These are phyloP conservation scores for Platichthys flesus DNA, from an alignment of 2,113 vertebrate species.

Conservation along the genomic window DNA sequence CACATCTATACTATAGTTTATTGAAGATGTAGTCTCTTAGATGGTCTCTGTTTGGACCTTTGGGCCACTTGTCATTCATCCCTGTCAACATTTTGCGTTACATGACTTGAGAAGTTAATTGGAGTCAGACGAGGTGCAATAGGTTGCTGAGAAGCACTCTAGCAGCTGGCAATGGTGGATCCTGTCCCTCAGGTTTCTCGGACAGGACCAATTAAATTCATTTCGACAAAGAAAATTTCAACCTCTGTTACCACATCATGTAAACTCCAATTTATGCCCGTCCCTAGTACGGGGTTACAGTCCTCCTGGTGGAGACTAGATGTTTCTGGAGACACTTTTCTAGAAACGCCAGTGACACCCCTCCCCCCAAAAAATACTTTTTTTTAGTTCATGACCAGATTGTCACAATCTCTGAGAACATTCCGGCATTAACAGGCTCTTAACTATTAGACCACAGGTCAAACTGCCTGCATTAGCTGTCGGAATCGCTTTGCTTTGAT, in stretches of 20 bases:
- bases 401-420: constrained; percentile 19
- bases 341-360: background rate
- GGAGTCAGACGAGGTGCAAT: constrained; percentile 33
- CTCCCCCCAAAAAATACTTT: background rate
- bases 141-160: constrained; percentile 28
- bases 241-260: constrained; percentile 19
- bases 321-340: background rate
- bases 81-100: constrained; percentile 35
- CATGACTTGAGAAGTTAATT: constrained; percentile 46
- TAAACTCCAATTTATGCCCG: constrained; percentile 10
- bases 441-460: constrained; percentile 60
- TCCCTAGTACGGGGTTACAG: background rate
- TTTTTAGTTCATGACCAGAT: constrained; percentile 13
- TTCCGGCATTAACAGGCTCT: constrained; percentile 40
- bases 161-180: constrained; percentile 11
- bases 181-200: background rate
- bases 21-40: constrained; percentile 13
- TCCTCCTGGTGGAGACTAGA: background rate
- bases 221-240: constrained; percentile 34
- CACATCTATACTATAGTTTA: background rate
- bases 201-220: constrained; percentile 2
- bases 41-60: constrained; percentile 10
- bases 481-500: constrained; percentile 72
- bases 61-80: constrained; percentile 31
- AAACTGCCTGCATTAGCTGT: constrained; percentile 61